Evolutionary conservation across 1,140 invertebrate species (phyloP), one percentile per base, ranked within the genome.

Genomic region (Tachypleus tridentatus): DNA sequence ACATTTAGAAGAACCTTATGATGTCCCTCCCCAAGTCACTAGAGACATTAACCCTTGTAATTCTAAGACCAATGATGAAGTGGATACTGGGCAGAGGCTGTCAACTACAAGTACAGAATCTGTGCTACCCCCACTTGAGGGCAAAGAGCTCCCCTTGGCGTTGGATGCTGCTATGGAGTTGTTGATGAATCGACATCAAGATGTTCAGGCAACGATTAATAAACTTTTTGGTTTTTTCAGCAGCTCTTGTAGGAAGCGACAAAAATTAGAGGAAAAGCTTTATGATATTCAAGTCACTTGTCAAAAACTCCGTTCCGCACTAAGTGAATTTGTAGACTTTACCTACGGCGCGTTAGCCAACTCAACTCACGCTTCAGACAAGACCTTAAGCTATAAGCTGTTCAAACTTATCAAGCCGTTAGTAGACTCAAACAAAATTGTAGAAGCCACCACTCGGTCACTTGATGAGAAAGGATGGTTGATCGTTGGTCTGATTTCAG

Each of bases 301-400:
- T 48, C 80, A 85, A 4, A 80, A 86, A 63, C 78, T 95, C 4
- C 82, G 86, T 65, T 85, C 86, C 4, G 85, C 87, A 3, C 76
- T 94, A 5, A 85, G 89, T 71, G 89, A 94, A 76, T 83, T 95
- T 58, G 82, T 89, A 1, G 87, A 91, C 67, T 96, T 96, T 75
- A 84, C 88, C 0, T 87, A 91, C 76, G 90, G 91, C 52, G 84
- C 90, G 7, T 77, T 93, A 66, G 91, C 88, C 11, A 96, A 95
- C 78, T 89, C 92, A 48, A 81, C 85, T 11, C 84, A 86, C 75
- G 86, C 87, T 62, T 83, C 87, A 66, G 90, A 93, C 77, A 87
- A 89, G 78, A 85, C 76, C 70, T 66, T 78, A 10, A 72, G 73
- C n/a, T 73, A 71, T 56, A 74, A 76, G 65, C 68, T 79, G n/a